Base-by-base conservation (phyloP, 2,113 vertebrate genomes). In the Campylomormyrus tamandua region DNA sequence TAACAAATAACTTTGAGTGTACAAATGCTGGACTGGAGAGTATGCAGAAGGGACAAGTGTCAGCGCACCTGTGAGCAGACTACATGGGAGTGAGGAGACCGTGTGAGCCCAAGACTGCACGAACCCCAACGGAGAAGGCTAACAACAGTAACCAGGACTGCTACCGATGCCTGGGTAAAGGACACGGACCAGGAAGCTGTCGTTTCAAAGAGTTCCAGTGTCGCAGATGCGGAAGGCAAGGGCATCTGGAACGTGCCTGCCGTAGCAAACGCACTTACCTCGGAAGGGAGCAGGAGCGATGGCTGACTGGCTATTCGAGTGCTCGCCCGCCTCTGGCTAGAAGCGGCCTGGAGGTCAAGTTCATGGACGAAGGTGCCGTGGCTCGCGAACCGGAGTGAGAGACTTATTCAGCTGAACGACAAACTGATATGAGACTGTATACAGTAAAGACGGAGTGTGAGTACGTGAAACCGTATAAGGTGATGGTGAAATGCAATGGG, bases 401-500 rank as follows among this genome's bases (percentile, higher is more conserved):
- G 27, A 80, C 58, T 89, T 19, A 62, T 62, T 62, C 56, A 21
- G 56, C 56, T 21, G 66, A 62, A 70, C 21, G 42, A 70, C 31
- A 13, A 70, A 80, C 56, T 70, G 62, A 74, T 46, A 5, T 89
- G 88, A n/a, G 45, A 89, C 88, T 89, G 19, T 89, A 45, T 42
- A 39, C 19, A 17, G 74, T 89, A 50, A 89, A 62, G 56, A 62
- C 56, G 17, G 56, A 62, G 62, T 42, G 89, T 66, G 56, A 87
- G 56, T 90, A 90, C 66, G 83, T 90, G 6, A 87, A 87, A 31
- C 50, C 56, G 5, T 85, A 90, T 31, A 46, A 62, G 24, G 83
- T 87, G 21, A 90, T 85, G 83, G 50, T 90, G 2, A 66, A n/a
- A 86, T 85, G 50, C 58, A 56, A 90, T 66, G 45, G 42, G 27